Evolutionary conservation across 2,113 vertebrate genomes (phyloP), one percentile per base, ranked within the genome.

Genomic region (Brachyistius frenatus): DNA sequence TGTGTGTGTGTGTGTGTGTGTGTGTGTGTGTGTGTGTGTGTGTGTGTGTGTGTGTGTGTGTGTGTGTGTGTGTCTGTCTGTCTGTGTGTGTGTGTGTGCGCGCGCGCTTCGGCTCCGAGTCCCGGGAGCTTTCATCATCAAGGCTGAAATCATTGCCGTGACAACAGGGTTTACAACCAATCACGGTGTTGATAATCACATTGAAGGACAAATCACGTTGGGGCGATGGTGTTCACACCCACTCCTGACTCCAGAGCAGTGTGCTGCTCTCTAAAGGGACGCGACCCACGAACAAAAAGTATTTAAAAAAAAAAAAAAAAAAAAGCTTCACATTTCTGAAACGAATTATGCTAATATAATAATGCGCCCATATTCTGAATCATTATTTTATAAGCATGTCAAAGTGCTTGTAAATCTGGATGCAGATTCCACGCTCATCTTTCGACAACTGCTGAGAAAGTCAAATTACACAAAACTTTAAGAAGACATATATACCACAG

Each of bases 141-240:
- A 41, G 82, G 71, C 78, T 80, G 86, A 84, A 86, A 87, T 88
- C 86, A 89, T 81, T 77, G 87, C 79, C 72, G 77, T 83, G 86
- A 89, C 91, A 91, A 89, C 81, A 30, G 58, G 84, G 78, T 86
- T 84, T 85, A 88, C 83, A 66, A 77, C 85, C 89, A 86, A 90
- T 91, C 81, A 65, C 4, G 37, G 60, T 61, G 81, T 63, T 88
- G 81, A 91, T 89, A 83, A 90, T 84, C 87, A 83, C 82, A 85
- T 54, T 16, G 77, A 61, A 79, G 80, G 83, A 80, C 76, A 68
- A 81, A 83, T 81, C 80, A 75, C 66, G 32, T 32, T 1, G 65
- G 66, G 62, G 65, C 72, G 63, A 9, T 9, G 84, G 70, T 44
- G 74, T 80, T 73, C 5, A 49, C 74, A 16, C 75, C 84, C 64